Evolutionary conservation across 2,113 vertebrate species (phyloP).

Genomic region (Triplophysa tibetana): DNA sequence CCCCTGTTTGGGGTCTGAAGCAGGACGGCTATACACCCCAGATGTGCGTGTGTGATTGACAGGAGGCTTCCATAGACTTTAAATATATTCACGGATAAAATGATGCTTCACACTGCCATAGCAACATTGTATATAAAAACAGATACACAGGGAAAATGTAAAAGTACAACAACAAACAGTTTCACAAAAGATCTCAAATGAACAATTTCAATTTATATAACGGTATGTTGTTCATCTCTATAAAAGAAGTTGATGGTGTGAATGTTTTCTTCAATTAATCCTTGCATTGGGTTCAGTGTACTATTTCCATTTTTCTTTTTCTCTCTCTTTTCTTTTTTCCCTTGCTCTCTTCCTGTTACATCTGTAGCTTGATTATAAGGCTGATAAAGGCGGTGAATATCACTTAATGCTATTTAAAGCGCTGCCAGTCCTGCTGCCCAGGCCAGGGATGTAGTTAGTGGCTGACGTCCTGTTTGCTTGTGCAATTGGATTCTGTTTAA

Average conservation of each 20-base stretch:
- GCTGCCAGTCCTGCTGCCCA: slow-evolving; percentile 28
- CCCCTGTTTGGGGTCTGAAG: slow-evolving; percentile 17
- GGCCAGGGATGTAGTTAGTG: slow-evolving; percentile 29
- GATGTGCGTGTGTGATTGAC: slow-evolving; percentile 20
- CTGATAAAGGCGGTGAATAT: slow-evolving; percentile 40
- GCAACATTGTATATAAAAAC: too few relatives aligned
- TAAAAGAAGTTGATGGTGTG: neutral
- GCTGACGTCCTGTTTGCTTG: slow-evolving; percentile 19
- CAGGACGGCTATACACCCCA: neutral
- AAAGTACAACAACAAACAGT: too few relatives aligned
- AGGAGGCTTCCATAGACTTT: neutral
- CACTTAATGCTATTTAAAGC: slow-evolving; percentile 46
- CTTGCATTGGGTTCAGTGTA: neutral
- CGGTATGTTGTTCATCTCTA: neutral
- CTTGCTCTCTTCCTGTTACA: slow-evolving; percentile 16
- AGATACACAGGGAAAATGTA: too few relatives aligned
- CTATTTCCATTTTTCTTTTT: neutral
- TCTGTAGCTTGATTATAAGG: slow-evolving; percentile 42
- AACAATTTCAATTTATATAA: too few relatives aligned
- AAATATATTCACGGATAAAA: too few relatives aligned
- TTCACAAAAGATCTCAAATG: too few relatives aligned
- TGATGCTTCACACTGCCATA: too few relatives aligned
- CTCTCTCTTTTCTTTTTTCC: neutral
- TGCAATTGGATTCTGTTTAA: slow-evolving; percentile 9
- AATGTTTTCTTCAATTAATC: neutral